Base-by-base conservation (phyloP, 2,113 vertebrate species). In the Anser cygnoides region DNA sequence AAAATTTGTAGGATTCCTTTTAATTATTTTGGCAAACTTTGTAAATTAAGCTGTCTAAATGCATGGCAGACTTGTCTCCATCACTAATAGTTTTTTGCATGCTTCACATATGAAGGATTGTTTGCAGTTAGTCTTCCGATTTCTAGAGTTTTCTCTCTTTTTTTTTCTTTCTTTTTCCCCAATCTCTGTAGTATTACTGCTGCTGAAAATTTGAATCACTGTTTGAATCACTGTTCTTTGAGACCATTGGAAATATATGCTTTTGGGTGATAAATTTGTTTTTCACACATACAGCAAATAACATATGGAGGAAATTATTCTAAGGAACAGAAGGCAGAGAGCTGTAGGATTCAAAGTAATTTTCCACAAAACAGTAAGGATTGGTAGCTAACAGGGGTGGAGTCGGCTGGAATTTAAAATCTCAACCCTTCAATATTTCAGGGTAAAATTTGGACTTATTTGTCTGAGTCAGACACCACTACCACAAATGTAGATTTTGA, bases 1-100 rank as follows among this genome's bases (percentile, higher is more conserved):
- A 90, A 92, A 91, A 52, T 54, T 65, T 61, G 46, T 77, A 71
- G 82, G 49, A 74, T 85, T 96, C 83, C 28, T 94, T 97, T 72
- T 74, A 37, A 75, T 78, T 91, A 87, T 84, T 96, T 96, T 93
- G 91, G 31, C 61, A 95, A 80, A 54, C 70, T 96, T 95, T 61
- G 89, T 97, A 94, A 96, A 94, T 96, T 93, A 94, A 93, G 61
- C 50, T 92, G 77, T 76, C 67, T 79, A 94, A 84, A 89, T 83
- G 57, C 73, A 23, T 55, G 75, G 54, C 39, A 55, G 44, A 52
- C 93, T 68, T 91, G n/a, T 91, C 35, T 81, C 44, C 71, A 25
- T 84, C 83, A 26, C 59, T 95, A 91, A 85, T 65, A 84, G 52
- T 29, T 94, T 95, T 79, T 35, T 90, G 31, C 41, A 50, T 50